These are phyloP conservation scores for Drosophila tropicalis DNA, from an alignment of 1,140 invertebrate species.

Conservation along the genomic window DNA sequence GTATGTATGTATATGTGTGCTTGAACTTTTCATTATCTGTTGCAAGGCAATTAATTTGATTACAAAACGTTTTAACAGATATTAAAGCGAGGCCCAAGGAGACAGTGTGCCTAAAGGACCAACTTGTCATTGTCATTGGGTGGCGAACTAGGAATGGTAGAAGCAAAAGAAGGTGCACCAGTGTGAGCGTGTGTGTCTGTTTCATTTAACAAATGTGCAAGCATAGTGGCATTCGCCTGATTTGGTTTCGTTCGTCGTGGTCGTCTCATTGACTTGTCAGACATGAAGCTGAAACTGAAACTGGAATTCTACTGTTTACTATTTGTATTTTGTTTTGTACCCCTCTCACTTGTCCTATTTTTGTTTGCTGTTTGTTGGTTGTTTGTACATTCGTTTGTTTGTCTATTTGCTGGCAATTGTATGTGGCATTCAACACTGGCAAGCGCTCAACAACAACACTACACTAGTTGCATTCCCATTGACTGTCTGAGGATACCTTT, in stretches of 20 bases:
- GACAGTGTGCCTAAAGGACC: not conserved
- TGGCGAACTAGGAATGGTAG: not conserved
- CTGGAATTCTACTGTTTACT: not conserved
- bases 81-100: slow-evolving; percentile 12
- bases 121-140: slow-evolving; percentile 6
- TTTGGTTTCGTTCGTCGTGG: slow-evolving; percentile 29
- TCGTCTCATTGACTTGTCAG: slow-evolving; percentile 56
- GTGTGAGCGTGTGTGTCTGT: slow-evolving; percentile 9
- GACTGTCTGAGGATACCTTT: slow-evolving; percentile 9
- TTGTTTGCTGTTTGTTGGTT: slow-evolving; percentile 15
- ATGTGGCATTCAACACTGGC: slow-evolving; percentile 16
- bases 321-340: not conserved
- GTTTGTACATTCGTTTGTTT: slow-evolving; percentile 37
- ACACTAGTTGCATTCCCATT: slow-evolving; percentile 25
- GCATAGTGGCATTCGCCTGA: slow-evolving; percentile 22
- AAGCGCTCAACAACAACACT: slow-evolving; percentile 53
- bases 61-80: slow-evolving; percentile 63
- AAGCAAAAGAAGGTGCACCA: not conserved
- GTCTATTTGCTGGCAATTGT: slow-evolving; percentile 52
- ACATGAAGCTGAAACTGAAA: slow-evolving; percentile 14
- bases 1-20: not conserved
- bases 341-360: not conserved
- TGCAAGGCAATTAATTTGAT: slow-evolving; percentile 69
- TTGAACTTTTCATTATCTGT: slow-evolving; percentile 52
- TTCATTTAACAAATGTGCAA: slow-evolving; percentile 42